phyloP scores from a whole-genome alignment of 2,888 invertebrate species.

The Lottia gigantea region DNA sequence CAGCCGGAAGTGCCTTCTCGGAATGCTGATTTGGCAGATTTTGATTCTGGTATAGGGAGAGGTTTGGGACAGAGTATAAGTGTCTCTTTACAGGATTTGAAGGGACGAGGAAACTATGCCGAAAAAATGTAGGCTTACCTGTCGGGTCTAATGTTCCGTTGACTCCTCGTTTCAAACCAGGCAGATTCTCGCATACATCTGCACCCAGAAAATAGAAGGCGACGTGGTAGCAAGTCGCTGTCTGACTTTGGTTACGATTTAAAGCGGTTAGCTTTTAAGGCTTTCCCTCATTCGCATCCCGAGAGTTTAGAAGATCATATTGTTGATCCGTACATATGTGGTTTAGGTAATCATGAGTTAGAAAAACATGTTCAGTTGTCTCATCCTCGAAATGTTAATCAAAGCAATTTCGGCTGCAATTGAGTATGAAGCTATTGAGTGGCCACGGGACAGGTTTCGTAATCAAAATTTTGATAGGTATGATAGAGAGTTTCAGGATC shows the following conservation, averaged over 20 bases:
- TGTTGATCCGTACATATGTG: background rate
- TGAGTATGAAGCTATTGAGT: constrained; percentile 3
- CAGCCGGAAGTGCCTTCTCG: no score
- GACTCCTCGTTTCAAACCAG: no score
- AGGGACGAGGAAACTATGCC: no score
- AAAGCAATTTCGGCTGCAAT: constrained; percentile 2
- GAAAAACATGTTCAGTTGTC: constrained; percentile 1
- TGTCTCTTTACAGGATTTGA: no score
- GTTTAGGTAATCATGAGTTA: background rate
- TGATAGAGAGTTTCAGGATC: no score
- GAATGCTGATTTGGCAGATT: no score
- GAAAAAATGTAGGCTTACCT: no score
- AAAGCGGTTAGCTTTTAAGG: background rate
- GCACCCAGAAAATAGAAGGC: background rate
- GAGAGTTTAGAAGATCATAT: background rate
- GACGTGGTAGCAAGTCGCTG: background rate
- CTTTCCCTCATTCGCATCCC: background rate
- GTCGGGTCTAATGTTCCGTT: no score
- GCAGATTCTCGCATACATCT: no score
- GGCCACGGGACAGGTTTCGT: background rate
- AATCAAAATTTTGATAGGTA: no score
- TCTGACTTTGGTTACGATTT: constrained; percentile 10
- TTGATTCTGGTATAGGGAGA: no score
- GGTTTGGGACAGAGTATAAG: no score
- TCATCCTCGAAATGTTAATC: background rate